Percentiles rank a stretch among this genome's conserved stretches.
These are phyloP conservation scores for Acrossocheilus fasciatus DNA, from an alignment of 2,797 vertebrate species.

Conservation along the genomic window DNA sequence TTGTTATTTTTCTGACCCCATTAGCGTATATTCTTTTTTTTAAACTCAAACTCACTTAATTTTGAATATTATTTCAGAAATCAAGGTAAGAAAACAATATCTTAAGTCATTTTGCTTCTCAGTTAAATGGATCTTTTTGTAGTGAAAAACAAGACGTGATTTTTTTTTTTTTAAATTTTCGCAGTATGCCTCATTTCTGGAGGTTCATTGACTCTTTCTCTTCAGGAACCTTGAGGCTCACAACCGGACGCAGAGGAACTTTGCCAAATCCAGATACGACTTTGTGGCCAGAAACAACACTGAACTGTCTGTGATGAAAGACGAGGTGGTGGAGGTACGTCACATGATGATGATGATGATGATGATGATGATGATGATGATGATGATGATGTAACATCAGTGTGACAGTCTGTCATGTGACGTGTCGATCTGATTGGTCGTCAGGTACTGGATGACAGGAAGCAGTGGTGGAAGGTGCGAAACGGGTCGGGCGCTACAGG, in stretches of 20 bases:
- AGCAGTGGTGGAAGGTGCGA: conserved; percentile 98
- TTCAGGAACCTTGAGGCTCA: conserved; percentile 82
- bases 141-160: not conserved
- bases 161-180: too few relatives aligned
- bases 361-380: not conserved
- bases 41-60: not conserved
- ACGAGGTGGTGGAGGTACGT: conserved; percentile 94
- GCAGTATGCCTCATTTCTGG: too few relatives aligned
- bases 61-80: too few relatives aligned
- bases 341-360: not conserved
- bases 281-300: conserved; percentile 94
- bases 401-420: not conserved
- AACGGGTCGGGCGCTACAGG: conserved; percentile 84
- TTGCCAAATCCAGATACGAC: conserved; percentile 93
- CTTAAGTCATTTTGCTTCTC: too few relatives aligned
- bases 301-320: conserved; percentile 92
- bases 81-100: not conserved
- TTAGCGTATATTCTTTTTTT: too few relatives aligned
- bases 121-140: not conserved
- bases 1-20: too few relatives aligned
- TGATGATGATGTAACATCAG: not conserved
- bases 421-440: conserved; percentile 1
- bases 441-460: conserved; percentile 95
- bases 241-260: conserved; percentile 78
- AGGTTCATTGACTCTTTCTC: conserved; percentile 36